Evolutionary conservation across 2,113 vertebrate species (phyloP), one percentile per base, ranked within the genome.

Genomic region (Protomyctophum bolini): DNA sequence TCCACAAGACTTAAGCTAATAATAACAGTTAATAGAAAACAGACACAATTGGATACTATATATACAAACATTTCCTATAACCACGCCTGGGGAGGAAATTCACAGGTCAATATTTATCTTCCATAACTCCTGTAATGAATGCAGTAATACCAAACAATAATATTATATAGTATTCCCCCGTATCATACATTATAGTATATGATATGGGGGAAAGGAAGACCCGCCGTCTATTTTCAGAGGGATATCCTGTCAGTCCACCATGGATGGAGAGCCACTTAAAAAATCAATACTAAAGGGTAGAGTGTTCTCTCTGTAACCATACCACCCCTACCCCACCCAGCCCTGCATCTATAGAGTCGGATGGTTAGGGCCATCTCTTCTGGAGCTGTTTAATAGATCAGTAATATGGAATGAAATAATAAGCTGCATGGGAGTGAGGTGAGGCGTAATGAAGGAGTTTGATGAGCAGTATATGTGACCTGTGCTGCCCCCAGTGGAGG

Each of bases 401-500:
- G 56, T 58, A 28, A 14, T 58, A 21, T 29, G n/a, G 8, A 57
- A 11, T 8, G 12, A 14, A 3, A 57, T 57, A 8, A 41, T 41
- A 41, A 3, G 56, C 6, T 21, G 3, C 55, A 28, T 57, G 57
- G 21, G 28, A 41, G 33, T 41, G 58, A 58, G 9, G 14, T 58
- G 57, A 11, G 14, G 14, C 57, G 4, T 58, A 41, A 10, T 58
- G 21, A 2, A 21, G 14, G 15, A 10, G 14, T 29, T 28, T 21
- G 15, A 68, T 0, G 7, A 51, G 58, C 28, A 64, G 66, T 15
- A 59, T 10, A 10, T 72, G 91, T 92, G 81, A 98, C 98, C 96
- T 99, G 97, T 88, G 98, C 97, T 82, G 98, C 98, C 80, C 98
- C 98, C 77, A 99, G 92, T 29, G 98, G 98, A 76, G 98, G 97